Evolutionary conservation across 2,888 invertebrate genomes (phyloP), one percentile per base, ranked within the genome.

Genomic region (Neria commutata): DNA sequence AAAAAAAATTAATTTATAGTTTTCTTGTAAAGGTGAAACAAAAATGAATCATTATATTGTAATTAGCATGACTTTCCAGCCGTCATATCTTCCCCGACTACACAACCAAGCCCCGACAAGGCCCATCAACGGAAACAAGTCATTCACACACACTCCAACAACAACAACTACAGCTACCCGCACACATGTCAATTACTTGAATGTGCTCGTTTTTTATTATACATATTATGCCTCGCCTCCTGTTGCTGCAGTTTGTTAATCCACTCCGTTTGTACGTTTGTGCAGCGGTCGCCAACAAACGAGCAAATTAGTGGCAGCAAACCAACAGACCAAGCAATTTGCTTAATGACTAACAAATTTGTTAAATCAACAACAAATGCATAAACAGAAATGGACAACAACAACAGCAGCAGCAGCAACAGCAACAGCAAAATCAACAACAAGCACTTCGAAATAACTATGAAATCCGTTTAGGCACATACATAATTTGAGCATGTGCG

Each of bases 311-410:
- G 37, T 37, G n/a, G 37, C 37, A n/a, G n/a, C 37, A 6, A 37
- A 6, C 11, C 16, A 6, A n/a, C 37, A 6, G n/a, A 6, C 11
- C 16, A 6, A 71, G 69, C 71, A 71, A 71, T 71, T 71, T 73
- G 67, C 63, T 71, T 71, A 71, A 71, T 71, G 71, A 73, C 70
- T 70, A 70, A 69, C 71, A 71, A 73, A 73, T 71, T 71, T 73
- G 73, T 71, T 71, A 73, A 71, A 72, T 73, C 71, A 24, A 24
- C 47, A 47, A 47, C 25, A 47, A 47, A 47, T 47, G 25, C 68
- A 70, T 63, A 71, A 65, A 65, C 59, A 65, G 42, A 29, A 57
- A 54, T 56, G 64, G 11, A 60, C 54, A 63, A 54, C 59, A 72
- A 68, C 60, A 57, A 48, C 42, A 45, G 45, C 51, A 52, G 49